Conservation (phyloP, 1,140 invertebrate genomes). For the Ruditapes philippinarum region DNA sequence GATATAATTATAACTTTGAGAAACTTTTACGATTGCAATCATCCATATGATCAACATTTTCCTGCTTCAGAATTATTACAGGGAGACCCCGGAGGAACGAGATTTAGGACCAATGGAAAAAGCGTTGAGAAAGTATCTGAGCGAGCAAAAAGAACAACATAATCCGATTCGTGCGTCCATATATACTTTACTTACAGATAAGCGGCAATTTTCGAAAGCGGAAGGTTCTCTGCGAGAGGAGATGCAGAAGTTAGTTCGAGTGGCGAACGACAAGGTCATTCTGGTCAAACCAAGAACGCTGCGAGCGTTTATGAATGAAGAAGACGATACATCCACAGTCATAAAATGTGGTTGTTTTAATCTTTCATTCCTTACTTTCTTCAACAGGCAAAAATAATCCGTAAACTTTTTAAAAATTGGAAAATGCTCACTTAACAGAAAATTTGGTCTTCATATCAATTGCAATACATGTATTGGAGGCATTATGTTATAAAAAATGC, state of each 20-base stretch:
- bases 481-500: too few species aligned
- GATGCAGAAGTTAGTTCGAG: not conserved
- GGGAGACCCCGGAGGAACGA: not conserved
- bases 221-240: not conserved
- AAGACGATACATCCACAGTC: not conserved
- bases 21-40: too few species aligned
- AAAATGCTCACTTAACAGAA: too few species aligned
- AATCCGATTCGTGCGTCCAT: not conserved
- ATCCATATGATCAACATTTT: too few species aligned
- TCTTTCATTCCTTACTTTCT: not conserved
- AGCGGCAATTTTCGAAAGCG: not conserved
- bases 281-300: slow-evolving; percentile 24
- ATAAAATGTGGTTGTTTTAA: not conserved
- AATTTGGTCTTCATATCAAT: too few species aligned
- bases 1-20: too few species aligned
- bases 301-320: slow-evolving; percentile 31
- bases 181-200: not conserved
- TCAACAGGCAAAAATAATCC: not conserved
- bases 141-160: not conserved
- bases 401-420: too few species aligned
- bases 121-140: not conserved
- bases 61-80: slow-evolving; percentile 21
- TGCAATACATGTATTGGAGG: too few species aligned
- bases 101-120: slow-evolving; percentile 45
- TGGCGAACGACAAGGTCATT: not conserved